Evolutionary conservation across 2,113 vertebrate genomes (phyloP).

Genomic region (Tringa solitaria): DNA sequence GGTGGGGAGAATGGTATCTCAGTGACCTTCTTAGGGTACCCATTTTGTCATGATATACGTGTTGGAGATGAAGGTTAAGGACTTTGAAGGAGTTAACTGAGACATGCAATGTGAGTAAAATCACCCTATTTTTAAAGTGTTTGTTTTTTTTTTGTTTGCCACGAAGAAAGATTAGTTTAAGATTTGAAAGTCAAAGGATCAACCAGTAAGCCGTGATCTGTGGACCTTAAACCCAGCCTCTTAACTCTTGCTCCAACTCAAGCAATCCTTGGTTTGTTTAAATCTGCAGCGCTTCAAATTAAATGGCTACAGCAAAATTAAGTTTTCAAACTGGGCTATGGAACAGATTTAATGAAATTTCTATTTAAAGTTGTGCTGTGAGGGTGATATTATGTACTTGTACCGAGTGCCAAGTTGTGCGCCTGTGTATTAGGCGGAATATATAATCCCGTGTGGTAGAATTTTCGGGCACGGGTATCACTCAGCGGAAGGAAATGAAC

Average conservation of each 20-base stretch:
- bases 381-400: background rate
- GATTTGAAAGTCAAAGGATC: background rate
- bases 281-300: background rate
- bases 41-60: background rate
- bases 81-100: background rate
- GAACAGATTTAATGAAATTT: background rate
- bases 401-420: background rate
- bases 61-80: background rate
- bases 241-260: background rate
- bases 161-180: background rate
- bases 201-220: background rate
- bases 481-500: conserved; percentile 51
- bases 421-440: background rate
- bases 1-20: background rate
- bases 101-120: background rate
- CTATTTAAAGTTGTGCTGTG: conserved; percentile 21
- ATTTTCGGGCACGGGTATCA: background rate
- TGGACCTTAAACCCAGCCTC: background rate
- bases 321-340: background rate
- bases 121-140: background rate
- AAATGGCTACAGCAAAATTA: background rate
- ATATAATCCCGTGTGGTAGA: background rate
- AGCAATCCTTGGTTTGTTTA: background rate
- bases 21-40: background rate
- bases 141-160: background rate